Percentiles rank a stretch among this genome's conserved stretches.
phyloP scores from a whole-genome alignment of 2,888 invertebrate species.

The Lottia gigantea region DNA sequence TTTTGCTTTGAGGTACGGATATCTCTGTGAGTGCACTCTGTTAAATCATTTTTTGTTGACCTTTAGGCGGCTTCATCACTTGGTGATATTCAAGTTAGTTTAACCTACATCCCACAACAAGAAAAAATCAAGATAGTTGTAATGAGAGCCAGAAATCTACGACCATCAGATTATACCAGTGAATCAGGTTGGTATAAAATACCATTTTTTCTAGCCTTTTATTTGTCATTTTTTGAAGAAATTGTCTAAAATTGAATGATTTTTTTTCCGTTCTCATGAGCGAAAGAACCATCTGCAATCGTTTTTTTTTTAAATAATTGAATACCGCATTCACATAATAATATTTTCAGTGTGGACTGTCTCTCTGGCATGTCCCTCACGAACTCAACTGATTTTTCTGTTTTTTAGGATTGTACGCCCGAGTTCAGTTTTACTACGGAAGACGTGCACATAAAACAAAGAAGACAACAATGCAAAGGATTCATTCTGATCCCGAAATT shows the following conservation, averaged over 20 bases:
- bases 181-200: slow-evolving; percentile 34
- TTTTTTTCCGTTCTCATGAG: background rate
- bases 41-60: too few relatives aligned
- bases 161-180: slow-evolving; percentile 33
- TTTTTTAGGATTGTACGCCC: slow-evolving; percentile 51
- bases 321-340: too few relatives aligned
- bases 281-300: background rate
- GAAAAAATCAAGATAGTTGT: slow-evolving; percentile 56
- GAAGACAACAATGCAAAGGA: slow-evolving; percentile 50
- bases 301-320: too few relatives aligned
- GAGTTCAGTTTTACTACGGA: slow-evolving; percentile 59
- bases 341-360: too few relatives aligned
- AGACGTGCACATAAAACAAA: slow-evolving; percentile 58
- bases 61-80: slow-evolving; percentile 39
- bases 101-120: slow-evolving; percentile 51
- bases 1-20: background rate
- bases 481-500: slow-evolving; percentile 54
- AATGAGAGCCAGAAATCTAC: slow-evolving; percentile 43
- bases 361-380: too few relatives aligned
- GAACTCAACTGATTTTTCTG: too few relatives aligned
- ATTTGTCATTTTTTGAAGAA: too few relatives aligned
- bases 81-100: slow-evolving; percentile 53
- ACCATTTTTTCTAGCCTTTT: background rate
- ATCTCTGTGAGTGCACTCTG: background rate
- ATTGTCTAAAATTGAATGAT: background rate